A percentile compares a stretch with the other conserved stretches of the same genome.
Conservation (phyloP, 2,888 invertebrate genomes). For the Hypsopygia costalis region DNA sequence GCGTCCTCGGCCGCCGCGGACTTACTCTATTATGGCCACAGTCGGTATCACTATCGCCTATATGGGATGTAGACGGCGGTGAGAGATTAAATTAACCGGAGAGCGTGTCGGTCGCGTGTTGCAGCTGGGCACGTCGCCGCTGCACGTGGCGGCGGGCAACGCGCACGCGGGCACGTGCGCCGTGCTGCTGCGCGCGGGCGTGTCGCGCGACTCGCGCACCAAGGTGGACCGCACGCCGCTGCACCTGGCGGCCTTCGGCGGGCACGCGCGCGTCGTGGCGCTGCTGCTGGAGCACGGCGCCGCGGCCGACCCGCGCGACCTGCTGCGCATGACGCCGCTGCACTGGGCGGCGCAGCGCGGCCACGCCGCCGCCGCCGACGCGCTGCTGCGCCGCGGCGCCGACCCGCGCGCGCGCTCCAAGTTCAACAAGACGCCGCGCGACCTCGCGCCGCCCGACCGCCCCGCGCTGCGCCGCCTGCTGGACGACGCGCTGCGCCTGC, state of each 20-base stretch:
- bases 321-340: constrained; percentile 87
- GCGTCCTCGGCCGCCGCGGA: constrained; percentile 81
- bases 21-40: too few species aligned
- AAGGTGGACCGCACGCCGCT: constrained; percentile 94
- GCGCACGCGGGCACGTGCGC: constrained; percentile 90
- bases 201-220: constrained; percentile 92
- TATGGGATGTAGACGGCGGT: too few species aligned
- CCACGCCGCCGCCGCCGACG: constrained; percentile 81
- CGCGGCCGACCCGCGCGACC: constrained; percentile 49
- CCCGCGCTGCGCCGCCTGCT: constrained; percentile 27
- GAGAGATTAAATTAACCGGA: too few species aligned
- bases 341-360: constrained; percentile 96
- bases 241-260: constrained; percentile 93
- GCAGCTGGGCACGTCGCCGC: constrained; percentile 92
- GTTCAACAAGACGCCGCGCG: constrained; percentile 53
- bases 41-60: too few species aligned
- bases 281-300: constrained; percentile 81
- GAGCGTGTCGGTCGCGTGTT: neutral
- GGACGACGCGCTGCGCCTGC: constrained; percentile 26
- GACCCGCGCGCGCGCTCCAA: constrained; percentile 76
- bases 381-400: constrained; percentile 88
- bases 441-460: constrained; percentile 31
- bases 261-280: constrained; percentile 87
- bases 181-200: constrained; percentile 91
- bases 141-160: constrained; percentile 91